Percentiles rank a stretch among this genome's conserved stretches.
These are phyloP conservation scores for Isotomurus palustris DNA, from an alignment of 2,888 invertebrate genomes.

Conservation along the genomic window DNA sequence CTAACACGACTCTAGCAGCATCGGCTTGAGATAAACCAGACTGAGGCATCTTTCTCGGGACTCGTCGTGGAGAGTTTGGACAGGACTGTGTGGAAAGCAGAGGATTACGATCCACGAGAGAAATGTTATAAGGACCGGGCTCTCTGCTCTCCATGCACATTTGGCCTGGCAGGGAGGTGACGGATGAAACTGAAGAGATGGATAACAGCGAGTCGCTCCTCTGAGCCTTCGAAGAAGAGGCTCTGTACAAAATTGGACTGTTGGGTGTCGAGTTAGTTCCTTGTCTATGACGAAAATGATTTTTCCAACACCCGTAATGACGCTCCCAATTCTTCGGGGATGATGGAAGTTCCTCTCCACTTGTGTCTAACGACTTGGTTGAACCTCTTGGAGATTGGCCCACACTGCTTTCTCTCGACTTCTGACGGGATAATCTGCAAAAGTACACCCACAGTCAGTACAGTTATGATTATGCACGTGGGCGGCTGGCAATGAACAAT, in stretches of 20 bases:
- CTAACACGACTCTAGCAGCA: no score
- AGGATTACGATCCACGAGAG: conserved; percentile 22
- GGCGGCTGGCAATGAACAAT: no score
- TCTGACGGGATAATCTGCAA: conserved; percentile 31
- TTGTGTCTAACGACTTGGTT: conserved; percentile 30
- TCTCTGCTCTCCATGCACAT: conserved; percentile 12
- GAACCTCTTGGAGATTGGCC: conserved; percentile 16
- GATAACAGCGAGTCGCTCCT: conserved; percentile 43
- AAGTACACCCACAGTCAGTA: neutral
- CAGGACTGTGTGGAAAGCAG: conserved; percentile 38
- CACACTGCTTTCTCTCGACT: conserved; percentile 28
- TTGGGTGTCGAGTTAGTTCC: conserved; percentile 39
- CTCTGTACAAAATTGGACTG: conserved; percentile 42
- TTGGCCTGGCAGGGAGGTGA: conserved; percentile 40
- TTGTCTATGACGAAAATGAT: conserved; percentile 36
- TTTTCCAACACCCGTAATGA: conserved; percentile 45
- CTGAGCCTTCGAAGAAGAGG: conserved; percentile 20
- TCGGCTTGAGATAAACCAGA: conserved; percentile 11
- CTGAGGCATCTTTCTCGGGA: conserved; percentile 29
- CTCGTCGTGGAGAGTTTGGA: conserved; percentile 39
- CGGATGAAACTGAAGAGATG: conserved; percentile 40
- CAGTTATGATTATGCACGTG: neutral
- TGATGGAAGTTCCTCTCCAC: conserved; percentile 6
- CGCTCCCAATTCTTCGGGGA: conserved; percentile 39
- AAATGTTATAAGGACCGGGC: neutral